Conservation (phyloP, 2,797 vertebrate species). For the Acanthurus leucopareius region DNA sequence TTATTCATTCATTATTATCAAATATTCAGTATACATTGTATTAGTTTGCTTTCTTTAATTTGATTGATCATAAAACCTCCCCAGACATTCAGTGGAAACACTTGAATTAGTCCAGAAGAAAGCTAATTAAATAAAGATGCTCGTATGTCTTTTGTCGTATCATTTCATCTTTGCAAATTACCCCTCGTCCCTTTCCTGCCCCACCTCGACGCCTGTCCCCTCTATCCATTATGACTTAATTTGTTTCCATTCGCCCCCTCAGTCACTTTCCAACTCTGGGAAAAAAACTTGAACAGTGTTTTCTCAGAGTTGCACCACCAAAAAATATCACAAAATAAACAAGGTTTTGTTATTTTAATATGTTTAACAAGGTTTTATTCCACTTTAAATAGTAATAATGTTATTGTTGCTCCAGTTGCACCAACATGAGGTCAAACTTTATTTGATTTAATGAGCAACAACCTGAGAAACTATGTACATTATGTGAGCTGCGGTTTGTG, state of each 20-base stretch:
- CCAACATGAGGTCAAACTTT: too few species aligned
- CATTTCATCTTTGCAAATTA: slow-evolving; percentile 62
- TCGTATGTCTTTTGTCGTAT: slow-evolving; percentile 65
- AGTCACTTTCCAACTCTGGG: slow-evolving; percentile 44
- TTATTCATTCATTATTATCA: too few species aligned
- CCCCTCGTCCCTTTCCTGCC: slow-evolving; percentile 50
- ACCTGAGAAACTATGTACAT: too few species aligned
- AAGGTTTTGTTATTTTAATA: too few species aligned
- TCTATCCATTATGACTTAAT: slow-evolving; percentile 61
- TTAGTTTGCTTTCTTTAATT: neutral
- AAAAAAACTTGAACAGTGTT: slow-evolving; percentile 48
- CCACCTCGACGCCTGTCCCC: slow-evolving; percentile 41
- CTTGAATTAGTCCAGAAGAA: slow-evolving; percentile 33
- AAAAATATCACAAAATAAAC: too few species aligned
- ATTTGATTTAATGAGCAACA: too few species aligned
- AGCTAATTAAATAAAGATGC: slow-evolving; percentile 63
- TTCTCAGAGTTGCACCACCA: too few species aligned
- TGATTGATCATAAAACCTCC: neutral
- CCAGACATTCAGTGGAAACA: slow-evolving; percentile 16
- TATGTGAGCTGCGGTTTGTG: too few species aligned
- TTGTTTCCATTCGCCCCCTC: slow-evolving; percentile 39
- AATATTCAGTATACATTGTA: neutral
- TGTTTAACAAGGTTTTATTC: too few species aligned
- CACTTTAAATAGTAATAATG: too few species aligned
- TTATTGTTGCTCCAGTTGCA: too few species aligned